Evolutionary conservation across 53 echinoderm and acorn worm species (phyloP).

Genomic region (Mesocentrotus franciscanus): DNA sequence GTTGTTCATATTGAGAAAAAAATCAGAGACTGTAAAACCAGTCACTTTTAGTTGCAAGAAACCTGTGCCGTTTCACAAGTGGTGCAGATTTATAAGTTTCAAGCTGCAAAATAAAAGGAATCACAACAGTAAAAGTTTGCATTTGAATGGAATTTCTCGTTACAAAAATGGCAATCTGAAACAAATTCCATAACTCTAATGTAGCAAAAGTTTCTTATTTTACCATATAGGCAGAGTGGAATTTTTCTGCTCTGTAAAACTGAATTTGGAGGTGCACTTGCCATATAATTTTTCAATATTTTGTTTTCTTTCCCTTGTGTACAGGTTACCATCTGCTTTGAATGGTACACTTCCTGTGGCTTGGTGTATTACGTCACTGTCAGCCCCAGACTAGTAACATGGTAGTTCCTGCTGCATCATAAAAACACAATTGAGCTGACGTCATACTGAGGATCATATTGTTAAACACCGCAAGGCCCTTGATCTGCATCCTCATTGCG

Average conservation of each 20-base stretch:
- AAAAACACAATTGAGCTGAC: conserved; percentile 30
- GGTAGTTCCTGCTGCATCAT: conserved; percentile 49
- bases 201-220: neutral
- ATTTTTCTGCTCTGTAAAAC: neutral
- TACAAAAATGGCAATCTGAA: too few species aligned
- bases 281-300: neutral
- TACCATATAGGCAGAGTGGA: neutral
- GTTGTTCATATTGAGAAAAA: neutral
- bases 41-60: too few species aligned
- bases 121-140: too few species aligned
- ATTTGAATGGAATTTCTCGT: too few species aligned
- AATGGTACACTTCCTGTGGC: conserved; percentile 28
- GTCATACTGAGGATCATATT: conserved; percentile 37
- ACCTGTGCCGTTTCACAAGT: too few species aligned
- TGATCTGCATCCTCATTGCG: neutral
- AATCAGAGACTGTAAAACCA: too few species aligned
- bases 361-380: conserved; percentile 7
- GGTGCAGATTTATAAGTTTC: too few species aligned
- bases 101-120: too few species aligned
- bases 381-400: conserved; percentile 12
- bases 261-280: neutral
- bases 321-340: conserved; percentile 1
- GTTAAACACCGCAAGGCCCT: conserved; percentile 42
- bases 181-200: neutral
- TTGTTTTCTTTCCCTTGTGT: conserved; percentile 13